Evolutionary conservation across 2,113 vertebrate genomes (phyloP).

Genomic region (Podarcis raffonei): DNA sequence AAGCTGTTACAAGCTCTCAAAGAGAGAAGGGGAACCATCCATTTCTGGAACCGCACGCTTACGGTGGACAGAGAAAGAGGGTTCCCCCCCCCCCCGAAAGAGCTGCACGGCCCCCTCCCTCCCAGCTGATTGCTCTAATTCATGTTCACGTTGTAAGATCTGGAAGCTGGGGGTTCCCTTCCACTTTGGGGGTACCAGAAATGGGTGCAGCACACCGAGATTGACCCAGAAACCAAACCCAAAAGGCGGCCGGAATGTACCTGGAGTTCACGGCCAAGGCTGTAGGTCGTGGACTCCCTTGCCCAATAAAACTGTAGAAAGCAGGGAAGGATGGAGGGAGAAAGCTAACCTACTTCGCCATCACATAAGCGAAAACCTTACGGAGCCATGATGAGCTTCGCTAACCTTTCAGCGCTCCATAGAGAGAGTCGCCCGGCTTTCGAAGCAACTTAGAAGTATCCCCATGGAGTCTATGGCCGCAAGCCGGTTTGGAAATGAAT

Average conservation of each 20-base stretch:
- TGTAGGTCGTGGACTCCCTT: background rate
- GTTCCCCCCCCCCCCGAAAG: too few species aligned
- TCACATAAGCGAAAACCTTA: background rate
- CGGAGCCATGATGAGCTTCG: background rate
- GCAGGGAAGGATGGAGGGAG: background rate
- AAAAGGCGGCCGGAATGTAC: slow-evolving; percentile 10
- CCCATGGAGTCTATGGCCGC: background rate
- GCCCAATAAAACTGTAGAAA: background rate
- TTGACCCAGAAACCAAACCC: background rate
- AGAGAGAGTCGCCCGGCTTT: background rate
- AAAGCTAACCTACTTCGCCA: too few species aligned
- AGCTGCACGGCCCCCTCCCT: background rate
- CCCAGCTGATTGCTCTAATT: background rate
- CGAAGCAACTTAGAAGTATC: too few species aligned
- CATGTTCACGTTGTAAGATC: background rate
- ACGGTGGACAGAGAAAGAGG: background rate
- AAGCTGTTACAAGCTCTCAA: background rate
- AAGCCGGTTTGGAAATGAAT: background rate
- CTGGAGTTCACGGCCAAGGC: slow-evolving; percentile 14
- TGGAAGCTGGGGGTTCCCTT: background rate
- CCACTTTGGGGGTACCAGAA: background rate
- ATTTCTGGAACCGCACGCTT: background rate
- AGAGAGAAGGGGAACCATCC: background rate
- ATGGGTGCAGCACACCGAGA: background rate
- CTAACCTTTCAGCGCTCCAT: background rate